phyloP scores from a whole-genome alignment of 2,113 vertebrate genomes.

The Australoheros scitulus region DNA sequence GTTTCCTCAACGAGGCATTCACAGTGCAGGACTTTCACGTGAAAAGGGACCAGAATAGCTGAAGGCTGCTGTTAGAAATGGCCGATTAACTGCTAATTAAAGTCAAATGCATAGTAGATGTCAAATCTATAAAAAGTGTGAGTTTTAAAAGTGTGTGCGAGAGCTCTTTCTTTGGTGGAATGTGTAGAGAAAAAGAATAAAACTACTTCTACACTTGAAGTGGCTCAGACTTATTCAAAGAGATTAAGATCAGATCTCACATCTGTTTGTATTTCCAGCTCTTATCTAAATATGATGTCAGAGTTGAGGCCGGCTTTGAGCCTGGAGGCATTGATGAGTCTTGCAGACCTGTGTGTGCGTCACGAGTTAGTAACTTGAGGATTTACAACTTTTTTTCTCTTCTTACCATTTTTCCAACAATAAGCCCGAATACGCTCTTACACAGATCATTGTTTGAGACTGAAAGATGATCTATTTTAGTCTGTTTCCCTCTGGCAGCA shows the following conservation, averaged over 20 bases:
- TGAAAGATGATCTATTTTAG: slow-evolving; percentile 16
- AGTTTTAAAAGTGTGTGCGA: neutral
- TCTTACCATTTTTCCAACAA: neutral
- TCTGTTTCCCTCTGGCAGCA: slow-evolving; percentile 30
- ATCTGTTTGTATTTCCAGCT: slow-evolving; percentile 6
- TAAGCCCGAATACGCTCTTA: neutral
- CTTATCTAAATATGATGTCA: neutral
- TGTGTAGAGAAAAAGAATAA: too few relatives aligned
- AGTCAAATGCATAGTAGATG: neutral
- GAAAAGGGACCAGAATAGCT: neutral
- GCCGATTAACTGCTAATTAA: neutral
- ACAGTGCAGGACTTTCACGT: neutral
- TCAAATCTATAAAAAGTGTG: neutral
- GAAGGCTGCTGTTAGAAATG: neutral
- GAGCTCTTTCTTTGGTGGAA: neutral
- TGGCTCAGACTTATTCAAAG: neutral
- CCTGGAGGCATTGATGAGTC: neutral
- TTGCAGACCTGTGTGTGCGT: neutral
- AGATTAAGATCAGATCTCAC: neutral
- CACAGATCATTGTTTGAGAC: neutral
- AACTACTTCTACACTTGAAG: neutral
- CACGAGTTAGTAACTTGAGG: neutral
- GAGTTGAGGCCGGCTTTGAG: neutral
- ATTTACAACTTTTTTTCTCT: neutral
- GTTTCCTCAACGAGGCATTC: neutral